Evolutionary conservation across 2,888 invertebrate genomes (phyloP), one percentile per base, ranked within the genome.

Genomic region (Orthosia gothica): DNA sequence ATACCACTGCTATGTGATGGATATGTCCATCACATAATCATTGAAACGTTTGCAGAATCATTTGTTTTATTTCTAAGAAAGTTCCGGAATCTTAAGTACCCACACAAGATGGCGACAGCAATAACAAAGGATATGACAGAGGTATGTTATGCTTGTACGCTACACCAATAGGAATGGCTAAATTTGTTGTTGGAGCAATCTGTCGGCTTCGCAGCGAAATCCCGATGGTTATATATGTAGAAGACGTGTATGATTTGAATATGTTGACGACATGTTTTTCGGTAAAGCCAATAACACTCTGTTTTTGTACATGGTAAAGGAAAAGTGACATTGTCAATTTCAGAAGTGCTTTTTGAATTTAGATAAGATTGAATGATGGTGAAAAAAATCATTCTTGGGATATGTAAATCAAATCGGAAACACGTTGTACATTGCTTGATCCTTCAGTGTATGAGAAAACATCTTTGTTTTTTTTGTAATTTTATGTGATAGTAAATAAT

Each of bases 61-160:
- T 70, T 65, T 58, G 15, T 76, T 66, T 70, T 71, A 63, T 76
- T 66, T 16, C 26, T 23, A 50, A 45, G 18, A 50, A 16, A 54
- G 15, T 26, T 23, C 45, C n/a, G 13, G 54, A 63, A 70, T 62
- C 49, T 40, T 63, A n/a, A 47, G 26, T 15, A 32, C 15, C 3
- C 7, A 50, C 15, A 62, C 52, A 55, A 57, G 20, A 47, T 47
- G n/a, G 57, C 12, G 12, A 16, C 5, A 20, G 52, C 18, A 76
- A 65, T 79, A 81, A 72, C 15, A 66, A 62, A 58, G 40, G 26
- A 54, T 70, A 71, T 67, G 50, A 50, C 50, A 55, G 18, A 64
- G 32, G 52, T 64, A 52, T 18, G 62, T 68, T 59, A 62, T 26
- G 65, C 13, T 63, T 23, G 18, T 58, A 65, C 59, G 70, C 9